Evolutionary conservation across 2,797 vertebrate species (phyloP).

Genomic region (Chloroceryle inda): DNA sequence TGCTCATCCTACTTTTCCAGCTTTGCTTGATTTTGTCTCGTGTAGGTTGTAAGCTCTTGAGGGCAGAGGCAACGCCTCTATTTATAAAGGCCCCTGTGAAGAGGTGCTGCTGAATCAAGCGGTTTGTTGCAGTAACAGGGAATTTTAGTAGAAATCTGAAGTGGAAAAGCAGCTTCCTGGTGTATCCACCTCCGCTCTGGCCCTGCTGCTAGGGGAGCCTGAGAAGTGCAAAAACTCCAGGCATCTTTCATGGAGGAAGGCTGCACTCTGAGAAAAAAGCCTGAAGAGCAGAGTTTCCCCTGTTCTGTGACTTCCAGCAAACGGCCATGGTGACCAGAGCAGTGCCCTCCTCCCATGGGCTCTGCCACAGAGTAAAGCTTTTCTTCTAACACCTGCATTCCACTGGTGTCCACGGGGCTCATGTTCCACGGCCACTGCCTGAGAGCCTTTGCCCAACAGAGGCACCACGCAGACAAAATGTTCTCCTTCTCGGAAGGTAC

Average conservation of each 20-base stretch:
- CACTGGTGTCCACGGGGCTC: not conserved
- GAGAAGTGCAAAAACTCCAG: not conserved
- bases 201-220: not conserved
- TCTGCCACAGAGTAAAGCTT: not conserved
- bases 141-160: not conserved
- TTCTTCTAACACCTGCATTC: not conserved
- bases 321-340: accelerated
- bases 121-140: not conserved
- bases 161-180: conserved; percentile 16
- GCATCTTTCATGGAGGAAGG: not conserved
- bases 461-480: not conserved
- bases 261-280: not conserved
- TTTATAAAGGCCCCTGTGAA: conserved; percentile 4
- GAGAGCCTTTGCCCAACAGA: not conserved
- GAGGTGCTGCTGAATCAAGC: conserved; percentile 21
- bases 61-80: conserved; percentile 2
- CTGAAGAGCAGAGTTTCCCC: not conserved
- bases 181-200: not conserved
- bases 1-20: not conserved
- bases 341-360: not conserved
- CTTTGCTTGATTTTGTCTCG: not conserved
- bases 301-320: not conserved
- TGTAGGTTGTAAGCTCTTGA: conserved; percentile 10
- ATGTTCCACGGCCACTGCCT: not conserved
- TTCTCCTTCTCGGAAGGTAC: not conserved